Evolutionary conservation across 2,797 vertebrate species (phyloP).

Genomic region (Acipenser transmontanus): DNA sequence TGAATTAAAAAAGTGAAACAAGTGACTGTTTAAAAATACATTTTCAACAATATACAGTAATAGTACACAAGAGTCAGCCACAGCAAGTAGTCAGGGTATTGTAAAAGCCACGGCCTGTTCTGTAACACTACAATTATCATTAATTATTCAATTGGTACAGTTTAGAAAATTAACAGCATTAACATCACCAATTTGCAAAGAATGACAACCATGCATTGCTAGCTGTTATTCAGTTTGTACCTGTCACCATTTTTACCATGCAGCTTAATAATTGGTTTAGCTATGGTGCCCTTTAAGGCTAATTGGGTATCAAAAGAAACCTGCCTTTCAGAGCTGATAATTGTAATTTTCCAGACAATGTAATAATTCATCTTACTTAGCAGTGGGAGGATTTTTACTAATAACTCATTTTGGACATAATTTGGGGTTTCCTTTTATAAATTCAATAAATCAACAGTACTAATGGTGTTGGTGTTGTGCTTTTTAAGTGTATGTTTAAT

Average conservation of each 20-base stretch:
- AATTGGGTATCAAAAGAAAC: constrained; percentile 56
- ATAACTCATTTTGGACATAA: constrained; percentile 5
- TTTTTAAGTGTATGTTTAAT: no score
- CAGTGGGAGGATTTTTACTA: constrained; percentile 19
- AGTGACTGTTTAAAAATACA: no score
- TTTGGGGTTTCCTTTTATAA: no score
- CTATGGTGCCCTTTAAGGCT: constrained; percentile 54
- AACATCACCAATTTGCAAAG: constrained; percentile 10
- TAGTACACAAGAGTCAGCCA: constrained; percentile 20
- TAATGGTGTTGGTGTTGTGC: no score
- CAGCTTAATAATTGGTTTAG: constrained; percentile 56
- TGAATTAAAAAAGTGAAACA: no score
- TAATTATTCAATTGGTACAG: constrained; percentile 28
- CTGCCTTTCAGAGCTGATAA: constrained; percentile 40
- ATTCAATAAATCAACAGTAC: no score
- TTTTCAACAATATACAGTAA: no score
- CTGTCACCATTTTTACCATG: constrained; percentile 29
- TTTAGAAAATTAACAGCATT: constrained; percentile 27
- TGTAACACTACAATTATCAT: constrained; percentile 21
- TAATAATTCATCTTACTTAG: constrained; percentile 29
- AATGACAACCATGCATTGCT: constrained; percentile 17
- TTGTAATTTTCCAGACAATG: constrained; percentile 42
- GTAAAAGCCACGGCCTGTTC: constrained; percentile 14
- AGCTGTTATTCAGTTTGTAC: constrained; percentile 25
- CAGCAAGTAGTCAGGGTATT: constrained; percentile 20